These are phyloP conservation scores for Stictonetta naevosa DNA, from an alignment of 2,113 vertebrate species.

Conservation along the genomic window DNA sequence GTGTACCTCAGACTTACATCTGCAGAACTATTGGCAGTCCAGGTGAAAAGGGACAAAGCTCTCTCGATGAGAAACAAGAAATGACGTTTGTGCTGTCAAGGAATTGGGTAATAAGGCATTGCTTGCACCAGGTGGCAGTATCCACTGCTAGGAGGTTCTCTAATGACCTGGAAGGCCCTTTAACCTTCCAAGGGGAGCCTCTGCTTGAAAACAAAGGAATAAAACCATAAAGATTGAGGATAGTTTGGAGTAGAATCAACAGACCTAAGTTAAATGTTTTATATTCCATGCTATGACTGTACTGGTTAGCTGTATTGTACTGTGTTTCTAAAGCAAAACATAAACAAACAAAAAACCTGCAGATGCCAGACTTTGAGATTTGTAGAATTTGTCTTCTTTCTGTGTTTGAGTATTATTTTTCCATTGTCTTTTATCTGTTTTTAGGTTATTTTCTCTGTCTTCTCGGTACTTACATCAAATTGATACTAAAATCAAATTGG, in stretches of 20 bases:
- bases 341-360: neutral
- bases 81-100: too few relatives aligned
- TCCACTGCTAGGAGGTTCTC: neutral
- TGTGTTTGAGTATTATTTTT: neutral
- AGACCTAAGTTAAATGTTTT: rapidly evolving
- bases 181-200: neutral
- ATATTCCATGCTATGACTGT: neutral
- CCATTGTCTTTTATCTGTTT: neutral
- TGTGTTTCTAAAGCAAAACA: neutral
- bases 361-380: neutral
- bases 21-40: neutral
- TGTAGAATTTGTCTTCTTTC: neutral
- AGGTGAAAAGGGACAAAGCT: neutral
- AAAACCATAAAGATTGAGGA: neutral
- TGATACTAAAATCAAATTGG: neutral
- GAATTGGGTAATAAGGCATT: rapidly evolving
- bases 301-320: neutral
- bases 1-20: neutral
- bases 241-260: neutral
- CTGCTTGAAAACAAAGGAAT: neutral
- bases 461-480: neutral
- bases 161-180: neutral
- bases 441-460: neutral
- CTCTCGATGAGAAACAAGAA: neutral
- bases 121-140: conserved; percentile 25